Conservation (phyloP, 2,113 vertebrate genomes). For the Cariama cristata region DNA sequence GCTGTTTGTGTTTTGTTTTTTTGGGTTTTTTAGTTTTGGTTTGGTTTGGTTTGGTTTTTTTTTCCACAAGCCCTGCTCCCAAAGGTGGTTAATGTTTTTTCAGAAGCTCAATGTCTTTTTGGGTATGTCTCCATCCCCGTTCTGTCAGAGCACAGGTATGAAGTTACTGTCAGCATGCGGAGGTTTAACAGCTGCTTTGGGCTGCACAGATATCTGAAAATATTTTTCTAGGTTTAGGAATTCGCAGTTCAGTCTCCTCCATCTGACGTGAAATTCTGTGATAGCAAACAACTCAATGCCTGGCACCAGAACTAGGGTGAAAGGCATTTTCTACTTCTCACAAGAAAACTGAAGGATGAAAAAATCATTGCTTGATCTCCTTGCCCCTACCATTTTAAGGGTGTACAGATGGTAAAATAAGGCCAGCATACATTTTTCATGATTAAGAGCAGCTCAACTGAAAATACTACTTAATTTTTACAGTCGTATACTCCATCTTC, state of each 20-base stretch:
- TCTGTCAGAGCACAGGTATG: not conserved
- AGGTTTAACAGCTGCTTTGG: not conserved
- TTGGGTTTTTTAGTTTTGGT: not conserved
- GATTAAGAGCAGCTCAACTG: constrained; percentile 46
- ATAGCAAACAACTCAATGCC: not conserved
- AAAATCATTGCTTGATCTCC: not conserved
- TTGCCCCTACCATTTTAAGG: not conserved
- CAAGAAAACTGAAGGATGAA: not conserved
- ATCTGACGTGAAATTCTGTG: not conserved
- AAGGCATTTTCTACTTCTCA: not conserved
- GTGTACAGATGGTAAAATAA: constrained; percentile 2
- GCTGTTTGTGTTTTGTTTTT: not conserved
- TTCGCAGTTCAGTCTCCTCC: not conserved
- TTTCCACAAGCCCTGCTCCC: not conserved
- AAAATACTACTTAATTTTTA: constrained; percentile 35
- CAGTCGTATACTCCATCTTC: constrained; percentile 40
- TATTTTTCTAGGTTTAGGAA: constrained; percentile 10
- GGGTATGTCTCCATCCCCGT: not conserved
- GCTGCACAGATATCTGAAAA: not conserved
- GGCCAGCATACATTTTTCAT: constrained; percentile 28
- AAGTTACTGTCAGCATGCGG: not conserved
- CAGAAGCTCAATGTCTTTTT: not conserved
- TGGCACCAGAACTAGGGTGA: not conserved
- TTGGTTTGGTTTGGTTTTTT: not conserved
- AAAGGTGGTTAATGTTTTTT: not conserved